Base-by-base conservation (phyloP, 2,113 vertebrate genomes). In the Actenoides lindsayi region DNA sequence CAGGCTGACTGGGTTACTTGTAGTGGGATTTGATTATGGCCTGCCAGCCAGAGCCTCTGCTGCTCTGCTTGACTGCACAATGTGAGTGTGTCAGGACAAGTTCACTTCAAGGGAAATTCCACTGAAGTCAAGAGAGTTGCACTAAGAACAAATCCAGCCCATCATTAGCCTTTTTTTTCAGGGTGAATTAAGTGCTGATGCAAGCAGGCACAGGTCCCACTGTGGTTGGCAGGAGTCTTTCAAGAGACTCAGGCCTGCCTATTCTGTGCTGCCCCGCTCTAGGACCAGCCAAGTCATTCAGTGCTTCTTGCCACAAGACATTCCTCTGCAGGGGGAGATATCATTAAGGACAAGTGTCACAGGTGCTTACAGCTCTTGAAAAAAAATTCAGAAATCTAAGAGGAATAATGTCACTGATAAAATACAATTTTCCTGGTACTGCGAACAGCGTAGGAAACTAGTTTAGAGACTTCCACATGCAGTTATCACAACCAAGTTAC, bases 51-150 rank as follows among this genome's bases (percentile, higher is more conserved):
- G 48, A 62, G 24, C 65, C 56, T 90, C 51, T 70, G 62, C 83
- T 75, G 35, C 77, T 87, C 57, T 64, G 73, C 42, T 84, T 76
- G 73, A 6, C 73, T 92, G 41, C 28, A 59, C 77, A 93, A 37
- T 39, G 53, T 27, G 83, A 92, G 79, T 76, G 39, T 87, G 94
- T 53, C 69, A 54, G 73, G 64, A 73, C 65, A 89, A 95, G 73
- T 75, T 84, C 73, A 44, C 69, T 62, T 89, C 73, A 84, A 90
- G 57, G 37, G 31, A 91, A 83, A 89, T 63, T 54, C 39, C 19
- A 37, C 48, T 64, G 37, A 95, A 96, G 90, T 94, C 76, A 82
- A 90, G 67, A 81, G 35, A 81, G 18, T 84, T 93, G 60, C 75
- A 16, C 65, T 51, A 77, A 89, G 80, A 78, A 82, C 76, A 87